Percentiles rank a stretch among this genome's conserved stretches.
Conservation (phyloP, 2,888 invertebrate species). For the Cosmopolites sordidus region DNA sequence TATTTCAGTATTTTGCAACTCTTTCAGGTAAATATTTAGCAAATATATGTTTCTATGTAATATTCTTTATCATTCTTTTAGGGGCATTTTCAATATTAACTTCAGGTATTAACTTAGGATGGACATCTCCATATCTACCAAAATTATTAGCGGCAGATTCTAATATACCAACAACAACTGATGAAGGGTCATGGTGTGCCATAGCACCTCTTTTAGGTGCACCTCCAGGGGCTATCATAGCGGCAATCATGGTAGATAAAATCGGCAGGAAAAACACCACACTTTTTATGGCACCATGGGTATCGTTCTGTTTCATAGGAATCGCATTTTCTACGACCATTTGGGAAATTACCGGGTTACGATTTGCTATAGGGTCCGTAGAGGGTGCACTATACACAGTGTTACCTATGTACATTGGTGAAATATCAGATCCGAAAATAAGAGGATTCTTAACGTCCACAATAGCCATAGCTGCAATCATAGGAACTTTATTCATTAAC, state of each 20-base stretch:
- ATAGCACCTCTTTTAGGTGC: constrained; percentile 63
- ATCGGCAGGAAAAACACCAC: constrained; percentile 57
- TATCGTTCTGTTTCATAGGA: constrained; percentile 58
- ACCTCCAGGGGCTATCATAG: constrained; percentile 58
- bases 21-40: constrained; percentile 36
- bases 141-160: constrained; percentile 49
- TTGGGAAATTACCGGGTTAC: constrained; percentile 51
- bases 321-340: constrained; percentile 58
- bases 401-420: constrained; percentile 57
- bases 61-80: constrained; percentile 26
- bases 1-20: constrained; percentile 41
- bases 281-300: constrained; percentile 40
- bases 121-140: constrained; percentile 58
- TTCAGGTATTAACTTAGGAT: constrained; percentile 48
- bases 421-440: constrained; percentile 55
- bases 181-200: constrained; percentile 59
- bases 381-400: constrained; percentile 46
- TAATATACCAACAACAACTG: constrained; percentile 51
- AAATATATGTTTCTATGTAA: background rate
- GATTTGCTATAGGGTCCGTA: constrained; percentile 52
- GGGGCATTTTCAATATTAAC: constrained; percentile 39
- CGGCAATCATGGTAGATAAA: constrained; percentile 60
- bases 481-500: constrained; percentile 56
- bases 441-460: constrained; percentile 59
- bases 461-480: constrained; percentile 54